A percentile compares a stretch with the other conserved stretches of the same genome.
phyloP scores from a whole-genome alignment of 2,888 invertebrate species.

The Malthinus flaveolus region DNA sequence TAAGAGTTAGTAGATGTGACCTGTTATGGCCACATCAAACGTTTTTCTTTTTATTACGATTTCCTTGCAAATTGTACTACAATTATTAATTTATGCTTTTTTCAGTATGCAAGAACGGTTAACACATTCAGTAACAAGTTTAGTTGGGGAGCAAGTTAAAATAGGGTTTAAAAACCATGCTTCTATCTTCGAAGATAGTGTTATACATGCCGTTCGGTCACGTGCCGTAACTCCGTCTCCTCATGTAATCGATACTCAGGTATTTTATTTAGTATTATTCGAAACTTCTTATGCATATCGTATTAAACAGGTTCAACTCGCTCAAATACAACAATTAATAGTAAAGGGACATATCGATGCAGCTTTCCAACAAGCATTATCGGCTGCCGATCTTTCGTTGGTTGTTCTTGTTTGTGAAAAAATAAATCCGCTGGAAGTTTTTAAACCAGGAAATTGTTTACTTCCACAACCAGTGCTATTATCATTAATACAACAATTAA shows the following conservation, averaged over 20 bases:
- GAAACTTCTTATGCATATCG: background rate
- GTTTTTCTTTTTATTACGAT: too few relatives aligned
- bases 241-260: slow-evolving; percentile 59
- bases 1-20: too few relatives aligned
- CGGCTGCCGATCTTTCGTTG: slow-evolving; percentile 83
- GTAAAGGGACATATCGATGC: slow-evolving; percentile 76
- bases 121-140: slow-evolving; percentile 48
- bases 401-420: slow-evolving; percentile 86
- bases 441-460: slow-evolving; percentile 69
- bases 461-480: slow-evolving; percentile 88
- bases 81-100: too few relatives aligned
- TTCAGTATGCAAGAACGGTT: slow-evolving; percentile 53
- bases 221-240: slow-evolving; percentile 77
- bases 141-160: slow-evolving; percentile 54
- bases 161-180: slow-evolving; percentile 63
- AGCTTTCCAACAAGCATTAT: slow-evolving; percentile 89
- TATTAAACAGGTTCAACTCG: slow-evolving; percentile 60
- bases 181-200: slow-evolving; percentile 61
- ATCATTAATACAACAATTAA: slow-evolving; percentile 92
- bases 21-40: too few relatives aligned
- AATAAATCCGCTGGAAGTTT: slow-evolving; percentile 78
- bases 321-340: slow-evolving; percentile 71
- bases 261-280: slow-evolving; percentile 31
- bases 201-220: slow-evolving; percentile 66
- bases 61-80: too few relatives aligned